A percentile compares a stretch with the other conserved stretches of the same genome.
phyloP scores from a whole-genome alignment of 2,888 invertebrate species.

The Platycheirus rosarum region DNA sequence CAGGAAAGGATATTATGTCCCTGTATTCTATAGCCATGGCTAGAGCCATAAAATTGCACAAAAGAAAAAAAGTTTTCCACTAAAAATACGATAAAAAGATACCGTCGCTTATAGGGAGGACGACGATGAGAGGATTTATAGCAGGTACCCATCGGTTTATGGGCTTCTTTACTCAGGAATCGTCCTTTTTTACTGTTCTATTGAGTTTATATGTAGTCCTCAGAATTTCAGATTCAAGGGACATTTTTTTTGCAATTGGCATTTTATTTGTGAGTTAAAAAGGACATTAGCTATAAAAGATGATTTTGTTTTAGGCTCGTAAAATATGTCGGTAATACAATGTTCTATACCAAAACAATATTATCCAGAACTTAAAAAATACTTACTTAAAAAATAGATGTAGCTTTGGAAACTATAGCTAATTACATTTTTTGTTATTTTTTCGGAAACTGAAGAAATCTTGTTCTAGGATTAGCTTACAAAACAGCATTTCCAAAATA shows the following conservation, averaged over 20 bases:
- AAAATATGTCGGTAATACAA: too few species aligned
- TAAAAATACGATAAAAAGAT: conserved; percentile 21
- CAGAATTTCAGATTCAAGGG: conserved; percentile 4
- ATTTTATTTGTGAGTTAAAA: neutral
- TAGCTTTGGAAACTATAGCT: too few species aligned
- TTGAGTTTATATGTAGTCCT: neutral
- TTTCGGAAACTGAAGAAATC: too few species aligned
- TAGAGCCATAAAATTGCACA: conserved; percentile 18
- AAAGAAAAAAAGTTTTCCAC: conserved; percentile 24
- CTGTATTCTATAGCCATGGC: neutral
- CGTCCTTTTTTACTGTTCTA: conserved; percentile 16
- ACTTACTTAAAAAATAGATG: too few species aligned
- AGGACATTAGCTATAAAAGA: too few species aligned
- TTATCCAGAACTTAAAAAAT: too few species aligned
- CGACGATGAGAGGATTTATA: conserved; percentile 12
- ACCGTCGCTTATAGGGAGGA: conserved; percentile 1
- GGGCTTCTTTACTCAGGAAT: neutral
- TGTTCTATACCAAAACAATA: too few species aligned
- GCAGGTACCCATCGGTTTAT: neutral
- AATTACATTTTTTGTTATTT: too few species aligned
- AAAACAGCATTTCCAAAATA: too few species aligned
- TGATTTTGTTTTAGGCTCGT: too few species aligned
- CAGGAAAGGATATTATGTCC: conserved; percentile 8
- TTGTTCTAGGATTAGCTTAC: too few species aligned
- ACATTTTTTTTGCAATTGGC: conserved; percentile 2